Percentiles rank a stretch among this genome's conserved stretches.
These are phyloP conservation scores for Murina feae DNA, from an alignment of 2,113 vertebrate genomes.

Conservation along the genomic window DNA sequence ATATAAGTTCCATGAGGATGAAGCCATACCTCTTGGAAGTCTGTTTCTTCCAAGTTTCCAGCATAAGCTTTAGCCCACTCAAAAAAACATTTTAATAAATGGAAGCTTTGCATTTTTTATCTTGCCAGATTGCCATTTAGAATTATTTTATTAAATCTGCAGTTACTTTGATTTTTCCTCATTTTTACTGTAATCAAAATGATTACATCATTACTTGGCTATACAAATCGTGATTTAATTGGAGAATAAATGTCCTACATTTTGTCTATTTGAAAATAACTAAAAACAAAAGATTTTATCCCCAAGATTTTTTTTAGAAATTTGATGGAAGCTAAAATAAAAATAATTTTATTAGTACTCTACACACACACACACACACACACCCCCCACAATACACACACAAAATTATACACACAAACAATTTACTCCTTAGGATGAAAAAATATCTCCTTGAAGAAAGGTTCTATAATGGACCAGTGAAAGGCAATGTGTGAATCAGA, in stretches of 20 bases:
- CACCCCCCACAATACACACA: not conserved
- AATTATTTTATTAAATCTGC: constrained; percentile 36
- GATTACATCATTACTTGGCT: constrained; percentile 25
- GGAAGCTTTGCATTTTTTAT: not conserved
- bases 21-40: not conserved
- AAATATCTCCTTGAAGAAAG: constrained; percentile 1
- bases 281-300: constrained; percentile 2
- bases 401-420: not conserved
- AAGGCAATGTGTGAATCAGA: constrained; percentile 30
- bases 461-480: constrained; percentile 13
- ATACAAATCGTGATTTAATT: constrained; percentile 50
- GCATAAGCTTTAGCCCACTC: not conserved
- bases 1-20: not conserved
- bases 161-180: not conserved
- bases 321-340: constrained; percentile 9
- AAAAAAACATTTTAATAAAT: constrained; percentile 2
- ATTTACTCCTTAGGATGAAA: constrained; percentile 41
- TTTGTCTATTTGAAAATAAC: constrained; percentile 25
- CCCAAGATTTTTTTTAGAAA: constrained; percentile 17
- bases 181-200: constrained; percentile 33
- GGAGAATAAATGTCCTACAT: constrained; percentile 17
- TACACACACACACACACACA: not conserved
- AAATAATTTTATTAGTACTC: not conserved
- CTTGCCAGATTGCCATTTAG: constrained; percentile 29
- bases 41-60: not conserved